Conservation (phyloP, 1,140 invertebrate species). For the Sycobia sp. region DNA sequence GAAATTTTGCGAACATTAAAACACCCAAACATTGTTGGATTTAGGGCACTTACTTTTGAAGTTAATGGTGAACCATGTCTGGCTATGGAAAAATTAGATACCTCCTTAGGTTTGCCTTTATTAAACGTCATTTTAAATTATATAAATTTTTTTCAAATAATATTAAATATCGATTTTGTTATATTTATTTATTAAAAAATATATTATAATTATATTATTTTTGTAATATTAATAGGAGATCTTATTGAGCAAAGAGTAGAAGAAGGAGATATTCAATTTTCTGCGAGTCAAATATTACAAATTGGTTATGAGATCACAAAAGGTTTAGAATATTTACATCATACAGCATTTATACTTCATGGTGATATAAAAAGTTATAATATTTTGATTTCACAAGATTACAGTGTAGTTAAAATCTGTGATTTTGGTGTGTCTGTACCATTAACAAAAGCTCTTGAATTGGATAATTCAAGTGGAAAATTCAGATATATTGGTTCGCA, state of each 20-base stretch:
- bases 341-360: conserved; percentile 73
- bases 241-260: conserved; percentile 75
- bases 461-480: conserved; percentile 65
- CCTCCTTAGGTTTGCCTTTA: conserved; percentile 69
- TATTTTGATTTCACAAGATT: conserved; percentile 76
- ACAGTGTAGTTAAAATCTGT: conserved; percentile 78
- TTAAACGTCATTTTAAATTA: too few relatives aligned
- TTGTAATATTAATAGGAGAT: conserved; percentile 58
- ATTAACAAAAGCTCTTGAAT: conserved; percentile 68
- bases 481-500: conserved; percentile 70
- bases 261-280: conserved; percentile 62
- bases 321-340: conserved; percentile 81
- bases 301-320: conserved; percentile 70
- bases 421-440: conserved; percentile 83
- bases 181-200: not conserved
- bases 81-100: conserved; percentile 73
- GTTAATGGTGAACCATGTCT: conserved; percentile 69
- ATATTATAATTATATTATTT: not conserved
- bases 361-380: conserved; percentile 87
- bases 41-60: conserved; percentile 70
- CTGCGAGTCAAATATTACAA: conserved; percentile 68
- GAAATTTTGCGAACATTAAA: conserved; percentile 71
- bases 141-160: not conserved
- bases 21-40: conserved; percentile 86
- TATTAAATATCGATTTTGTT: not conserved